Evolutionary conservation across 2,888 invertebrate genomes (phyloP).

Genomic region (Ametastegia equiseti): DNA sequence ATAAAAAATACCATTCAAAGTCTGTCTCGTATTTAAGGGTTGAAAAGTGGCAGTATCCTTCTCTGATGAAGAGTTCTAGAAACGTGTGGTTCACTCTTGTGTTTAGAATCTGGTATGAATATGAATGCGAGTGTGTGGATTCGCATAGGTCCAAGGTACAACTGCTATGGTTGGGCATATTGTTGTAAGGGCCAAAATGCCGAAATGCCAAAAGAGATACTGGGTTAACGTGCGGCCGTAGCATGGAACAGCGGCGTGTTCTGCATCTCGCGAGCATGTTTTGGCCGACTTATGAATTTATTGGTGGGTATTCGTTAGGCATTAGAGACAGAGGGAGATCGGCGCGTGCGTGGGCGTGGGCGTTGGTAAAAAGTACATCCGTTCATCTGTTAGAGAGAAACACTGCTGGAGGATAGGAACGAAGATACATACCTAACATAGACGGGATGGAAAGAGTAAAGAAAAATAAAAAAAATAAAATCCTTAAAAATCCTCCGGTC

Average conservation of each 20-base stretch:
- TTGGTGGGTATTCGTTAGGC: slow-evolving; percentile 73
- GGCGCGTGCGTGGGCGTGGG: slow-evolving; percentile 61
- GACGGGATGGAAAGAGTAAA: background rate
- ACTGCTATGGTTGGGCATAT: slow-evolving; percentile 12
- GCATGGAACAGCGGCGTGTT: slow-evolving; percentile 62
- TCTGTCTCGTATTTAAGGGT: no score
- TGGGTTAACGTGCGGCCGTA: slow-evolving; percentile 55
- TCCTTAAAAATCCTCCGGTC: no score
- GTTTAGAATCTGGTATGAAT: background rate
- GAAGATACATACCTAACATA: background rate
- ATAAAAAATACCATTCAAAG: no score
- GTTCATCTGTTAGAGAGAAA: background rate
- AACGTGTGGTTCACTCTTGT: background rate
- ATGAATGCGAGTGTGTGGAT: background rate
- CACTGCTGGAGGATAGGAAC: background rate
- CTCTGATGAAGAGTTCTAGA: background rate
- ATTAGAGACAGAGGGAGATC: slow-evolving; percentile 66
- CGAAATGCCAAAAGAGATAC: slow-evolving; percentile 22
- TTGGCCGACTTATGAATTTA: slow-evolving; percentile 74
- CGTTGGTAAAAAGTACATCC: slow-evolving; percentile 64
- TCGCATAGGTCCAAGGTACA: background rate
- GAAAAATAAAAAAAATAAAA: background rate
- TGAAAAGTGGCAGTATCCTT: background rate
- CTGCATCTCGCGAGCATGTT: slow-evolving; percentile 71
- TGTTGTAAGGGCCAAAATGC: slow-evolving; percentile 24